A percentile compares a stretch with the other conserved stretches of the same genome.
These are phyloP conservation scores for Steinernema khuongi DNA, from an alignment of 1,140 invertebrate species.

Conservation along the genomic window DNA sequence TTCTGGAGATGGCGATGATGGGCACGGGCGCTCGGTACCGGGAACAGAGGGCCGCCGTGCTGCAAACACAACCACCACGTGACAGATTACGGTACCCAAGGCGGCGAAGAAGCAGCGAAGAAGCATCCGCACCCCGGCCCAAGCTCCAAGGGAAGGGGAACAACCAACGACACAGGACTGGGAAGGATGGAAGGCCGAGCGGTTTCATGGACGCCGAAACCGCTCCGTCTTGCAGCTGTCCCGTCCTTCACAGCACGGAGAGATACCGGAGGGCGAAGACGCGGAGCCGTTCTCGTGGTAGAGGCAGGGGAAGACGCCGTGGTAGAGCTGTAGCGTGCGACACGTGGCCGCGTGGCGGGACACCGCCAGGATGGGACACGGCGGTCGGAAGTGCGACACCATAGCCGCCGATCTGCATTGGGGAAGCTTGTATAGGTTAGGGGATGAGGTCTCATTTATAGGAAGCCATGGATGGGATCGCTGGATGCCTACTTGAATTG, in stretches of 20 bases:
- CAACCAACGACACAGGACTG: no score
- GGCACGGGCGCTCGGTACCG: slow-evolving; percentile 92
- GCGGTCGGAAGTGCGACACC: neutral
- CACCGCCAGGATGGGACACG: neutral
- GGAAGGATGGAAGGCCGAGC: no score
- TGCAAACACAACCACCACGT: slow-evolving; percentile 1
- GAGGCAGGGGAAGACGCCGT: neutral
- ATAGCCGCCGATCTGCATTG: neutral
- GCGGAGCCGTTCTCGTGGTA: neutral
- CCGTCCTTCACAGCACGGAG: no score
- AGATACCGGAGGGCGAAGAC: neutral
- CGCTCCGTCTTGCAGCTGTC: no score
- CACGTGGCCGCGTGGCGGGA: neutral
- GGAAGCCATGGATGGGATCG: no score
- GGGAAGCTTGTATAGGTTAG: neutral
- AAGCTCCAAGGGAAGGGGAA: no score
- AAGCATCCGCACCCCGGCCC: slow-evolving; percentile 1
- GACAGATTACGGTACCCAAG: slow-evolving; percentile 14
- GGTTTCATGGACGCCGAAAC: no score
- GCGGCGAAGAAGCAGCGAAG: neutral
- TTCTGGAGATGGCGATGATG: slow-evolving; percentile 87
- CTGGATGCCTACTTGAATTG: no score
- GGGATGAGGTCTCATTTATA: neutral
- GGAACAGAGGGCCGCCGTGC: slow-evolving; percentile 74
- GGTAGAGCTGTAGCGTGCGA: neutral